A percentile compares a stretch with the other conserved stretches of the same genome.
Evolutionary conservation across 2,797 vertebrate genomes (phyloP).

Genomic region (Clangula hyemalis): DNA sequence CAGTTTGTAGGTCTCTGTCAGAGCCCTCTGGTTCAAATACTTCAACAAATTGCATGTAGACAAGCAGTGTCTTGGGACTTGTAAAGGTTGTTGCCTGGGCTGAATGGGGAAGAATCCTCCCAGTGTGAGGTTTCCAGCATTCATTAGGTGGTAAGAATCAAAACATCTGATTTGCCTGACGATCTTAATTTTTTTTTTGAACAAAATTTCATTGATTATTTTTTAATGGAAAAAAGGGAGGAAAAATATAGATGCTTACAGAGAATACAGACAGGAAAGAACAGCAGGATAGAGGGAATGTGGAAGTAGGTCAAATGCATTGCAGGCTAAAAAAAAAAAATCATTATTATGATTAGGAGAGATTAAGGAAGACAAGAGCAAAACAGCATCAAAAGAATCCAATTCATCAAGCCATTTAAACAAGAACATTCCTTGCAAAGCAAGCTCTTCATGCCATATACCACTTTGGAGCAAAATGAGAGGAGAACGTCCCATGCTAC

Average conservation of each 20-base stretch:
- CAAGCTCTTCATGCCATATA: neutral
- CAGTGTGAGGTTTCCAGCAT: neutral
- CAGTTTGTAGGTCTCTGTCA: neutral
- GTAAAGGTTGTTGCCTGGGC: neutral
- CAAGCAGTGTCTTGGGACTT: neutral
- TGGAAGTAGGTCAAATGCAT: conserved; percentile 61
- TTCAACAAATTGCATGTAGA: neutral
- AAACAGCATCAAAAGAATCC: conserved; percentile 49
- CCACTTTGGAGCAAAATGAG: neutral
- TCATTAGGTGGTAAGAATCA: neutral
- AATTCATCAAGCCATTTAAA: conserved; percentile 46
- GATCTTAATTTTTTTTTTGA: neutral
- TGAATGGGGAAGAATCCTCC: neutral
- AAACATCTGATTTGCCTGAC: neutral
- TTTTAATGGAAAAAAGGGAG: neutral
- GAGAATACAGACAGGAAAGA: neutral
- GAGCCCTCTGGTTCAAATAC: neutral
- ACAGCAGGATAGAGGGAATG: neutral
- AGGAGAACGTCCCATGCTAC: neutral
- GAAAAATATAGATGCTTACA: neutral
- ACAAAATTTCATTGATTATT: neutral
- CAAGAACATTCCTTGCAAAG: neutral
- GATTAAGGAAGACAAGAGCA: conserved; percentile 52
- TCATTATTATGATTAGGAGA: conserved; percentile 50
- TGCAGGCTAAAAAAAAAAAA: conserved; percentile 12